Evolutionary conservation across 2,113 vertebrate species (phyloP).

Genomic region (Xiphias gladius): DNA sequence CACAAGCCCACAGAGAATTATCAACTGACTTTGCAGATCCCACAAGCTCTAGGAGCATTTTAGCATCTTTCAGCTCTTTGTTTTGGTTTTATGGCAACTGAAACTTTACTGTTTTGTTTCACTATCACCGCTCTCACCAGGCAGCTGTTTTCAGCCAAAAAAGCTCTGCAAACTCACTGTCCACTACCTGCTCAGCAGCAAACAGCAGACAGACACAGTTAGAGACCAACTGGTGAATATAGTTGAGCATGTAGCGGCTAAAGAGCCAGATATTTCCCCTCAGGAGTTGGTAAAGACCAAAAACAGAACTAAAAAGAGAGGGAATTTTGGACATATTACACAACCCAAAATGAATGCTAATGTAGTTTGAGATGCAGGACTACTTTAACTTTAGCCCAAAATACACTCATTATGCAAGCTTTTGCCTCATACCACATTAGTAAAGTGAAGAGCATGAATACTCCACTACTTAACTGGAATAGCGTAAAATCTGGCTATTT

Average conservation of each 20-base stretch:
- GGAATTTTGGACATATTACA: background rate
- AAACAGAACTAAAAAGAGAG: background rate
- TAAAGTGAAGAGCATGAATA: conserved; percentile 9
- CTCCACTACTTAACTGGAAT: background rate
- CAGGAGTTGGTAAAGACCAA: background rate
- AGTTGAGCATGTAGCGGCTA: background rate
- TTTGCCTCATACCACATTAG: background rate
- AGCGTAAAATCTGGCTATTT: background rate
- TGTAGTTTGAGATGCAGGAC: background rate
- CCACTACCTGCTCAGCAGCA: no score
- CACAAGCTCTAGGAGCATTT: no score
- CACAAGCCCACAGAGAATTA: no score
- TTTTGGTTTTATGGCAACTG: no score
- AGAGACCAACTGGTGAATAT: background rate
- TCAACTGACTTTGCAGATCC: no score
- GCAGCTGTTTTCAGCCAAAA: no score
- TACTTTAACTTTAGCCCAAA: conserved; percentile 2
- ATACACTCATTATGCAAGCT: background rate
- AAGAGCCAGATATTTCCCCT: background rate
- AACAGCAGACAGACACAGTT: no score
- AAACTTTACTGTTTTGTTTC: no score
- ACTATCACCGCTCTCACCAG: no score
- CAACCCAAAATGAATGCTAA: background rate
- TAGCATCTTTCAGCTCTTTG: no score
- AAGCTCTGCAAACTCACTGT: no score